These are phyloP conservation scores for Metalampra italica DNA, from an alignment of 2,888 invertebrate species.

Conservation along the genomic window DNA sequence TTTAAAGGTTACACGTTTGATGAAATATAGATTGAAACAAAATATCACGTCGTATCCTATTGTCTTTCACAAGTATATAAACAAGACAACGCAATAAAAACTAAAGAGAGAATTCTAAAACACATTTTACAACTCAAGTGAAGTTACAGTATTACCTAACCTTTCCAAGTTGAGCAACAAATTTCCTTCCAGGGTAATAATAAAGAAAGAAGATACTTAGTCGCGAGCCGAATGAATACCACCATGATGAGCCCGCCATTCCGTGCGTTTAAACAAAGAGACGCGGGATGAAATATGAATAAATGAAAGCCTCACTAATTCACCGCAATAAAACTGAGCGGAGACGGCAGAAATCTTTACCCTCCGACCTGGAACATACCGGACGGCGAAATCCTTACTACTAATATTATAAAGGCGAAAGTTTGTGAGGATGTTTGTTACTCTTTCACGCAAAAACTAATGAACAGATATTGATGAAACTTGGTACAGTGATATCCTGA, in stretches of 20 bases:
- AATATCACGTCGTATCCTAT: no score
- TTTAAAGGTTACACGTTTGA: background rate
- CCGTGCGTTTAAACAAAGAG: background rate
- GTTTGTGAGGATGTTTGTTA: background rate
- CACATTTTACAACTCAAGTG: no score
- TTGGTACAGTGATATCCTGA: no score
- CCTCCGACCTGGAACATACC: background rate
- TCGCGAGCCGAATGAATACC: background rate
- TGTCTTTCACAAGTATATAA: no score
- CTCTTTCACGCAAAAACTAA: background rate
- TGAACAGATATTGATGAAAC: background rate
- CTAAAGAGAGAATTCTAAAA: no score
- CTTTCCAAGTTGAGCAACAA: no score
- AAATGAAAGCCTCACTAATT: background rate
- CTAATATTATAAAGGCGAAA: background rate
- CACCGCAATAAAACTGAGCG: background rate
- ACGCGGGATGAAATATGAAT: constrained; percentile 2
- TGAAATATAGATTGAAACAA: no score
- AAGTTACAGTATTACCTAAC: no score
- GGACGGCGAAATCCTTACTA: background rate
- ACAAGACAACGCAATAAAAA: no score
- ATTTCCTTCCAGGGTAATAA: background rate
- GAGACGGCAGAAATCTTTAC: background rate
- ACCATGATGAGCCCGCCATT: background rate
- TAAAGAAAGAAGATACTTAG: background rate